Evolutionary conservation across 2,888 invertebrate species (phyloP).

Genomic region (Drosophila mercatorum): DNA sequence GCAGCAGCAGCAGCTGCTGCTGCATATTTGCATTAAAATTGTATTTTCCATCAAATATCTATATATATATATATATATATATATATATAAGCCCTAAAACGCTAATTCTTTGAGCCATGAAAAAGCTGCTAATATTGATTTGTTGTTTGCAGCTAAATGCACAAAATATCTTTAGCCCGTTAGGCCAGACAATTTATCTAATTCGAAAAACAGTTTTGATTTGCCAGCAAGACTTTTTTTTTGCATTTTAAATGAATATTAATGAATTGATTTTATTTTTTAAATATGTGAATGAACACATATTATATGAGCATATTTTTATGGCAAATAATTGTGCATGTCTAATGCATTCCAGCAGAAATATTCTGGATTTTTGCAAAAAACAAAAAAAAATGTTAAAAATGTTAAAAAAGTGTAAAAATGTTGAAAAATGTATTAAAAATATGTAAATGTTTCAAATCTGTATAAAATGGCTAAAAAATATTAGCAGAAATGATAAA

Average conservation of each 20-base stretch:
- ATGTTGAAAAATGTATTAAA: no score
- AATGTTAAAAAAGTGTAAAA: no score
- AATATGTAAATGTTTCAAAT: no score
- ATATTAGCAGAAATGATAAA: no score
- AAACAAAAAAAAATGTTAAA: no score
- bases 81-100: constrained; percentile 1
- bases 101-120: constrained; percentile 21
- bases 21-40: constrained; percentile 34
- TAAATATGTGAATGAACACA: background rate
- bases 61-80: constrained; percentile 1
- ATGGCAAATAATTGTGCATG: background rate
- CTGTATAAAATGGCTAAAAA: no score
- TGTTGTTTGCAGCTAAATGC: constrained; percentile 5
- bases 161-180: background rate
- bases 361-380: background rate
- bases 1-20: constrained; percentile 8
- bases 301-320: background rate
- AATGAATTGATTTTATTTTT: constrained; percentile 1
- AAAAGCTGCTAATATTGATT: constrained; percentile 26
- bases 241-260: background rate
- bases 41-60: constrained; percentile 26
- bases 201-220: constrained; percentile 5
- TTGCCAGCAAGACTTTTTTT: background rate
- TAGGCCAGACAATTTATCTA: constrained; percentile 13
- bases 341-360: background rate